Evolutionary conservation across 1,140 invertebrate genomes (phyloP).

Genomic region (Drosophila gunungcola): DNA sequence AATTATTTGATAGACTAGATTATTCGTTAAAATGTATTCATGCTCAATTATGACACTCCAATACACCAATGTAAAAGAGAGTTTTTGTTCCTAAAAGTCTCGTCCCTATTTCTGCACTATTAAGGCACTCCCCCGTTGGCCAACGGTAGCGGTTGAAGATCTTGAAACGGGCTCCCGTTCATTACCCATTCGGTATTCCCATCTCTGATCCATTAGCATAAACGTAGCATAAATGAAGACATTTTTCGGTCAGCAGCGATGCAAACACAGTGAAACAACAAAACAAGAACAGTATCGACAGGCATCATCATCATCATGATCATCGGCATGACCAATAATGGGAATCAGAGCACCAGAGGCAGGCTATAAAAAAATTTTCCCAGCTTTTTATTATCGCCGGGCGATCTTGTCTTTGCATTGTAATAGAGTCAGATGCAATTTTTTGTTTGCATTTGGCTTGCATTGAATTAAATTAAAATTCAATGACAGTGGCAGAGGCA

Average conservation of each 20-base stretch:
- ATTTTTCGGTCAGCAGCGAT: conserved; percentile 53
- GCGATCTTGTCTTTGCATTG: conserved; percentile 68
- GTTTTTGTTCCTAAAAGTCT: not conserved
- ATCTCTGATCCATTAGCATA: conserved; percentile 77
- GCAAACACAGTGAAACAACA: conserved; percentile 23
- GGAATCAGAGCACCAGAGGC: conserved; percentile 72
- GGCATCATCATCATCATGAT: conserved; percentile 43
- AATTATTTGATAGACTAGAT: too few relatives aligned
- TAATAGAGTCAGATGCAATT: conserved; percentile 69
- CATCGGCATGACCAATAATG: conserved; percentile 76
- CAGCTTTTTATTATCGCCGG: conserved; percentile 78
- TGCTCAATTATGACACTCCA: too few relatives aligned
- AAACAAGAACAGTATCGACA: conserved; percentile 37
- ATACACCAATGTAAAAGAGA: too few relatives aligned
- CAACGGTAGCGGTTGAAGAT: not conserved
- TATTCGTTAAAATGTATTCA: too few relatives aligned
- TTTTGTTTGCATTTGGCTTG: conserved; percentile 60
- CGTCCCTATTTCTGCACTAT: not conserved
- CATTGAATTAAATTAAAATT: conserved; percentile 82
- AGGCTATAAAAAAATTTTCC: conserved; percentile 64
- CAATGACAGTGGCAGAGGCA: conserved; percentile 61
- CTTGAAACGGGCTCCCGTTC: conserved; percentile 1
- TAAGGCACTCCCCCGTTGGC: conserved; percentile 10
- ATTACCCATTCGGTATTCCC: conserved; percentile 30
- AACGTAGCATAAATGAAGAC: conserved; percentile 78